Conservation (phyloP, 2,888 invertebrate genomes). For the Merodon equestris region DNA sequence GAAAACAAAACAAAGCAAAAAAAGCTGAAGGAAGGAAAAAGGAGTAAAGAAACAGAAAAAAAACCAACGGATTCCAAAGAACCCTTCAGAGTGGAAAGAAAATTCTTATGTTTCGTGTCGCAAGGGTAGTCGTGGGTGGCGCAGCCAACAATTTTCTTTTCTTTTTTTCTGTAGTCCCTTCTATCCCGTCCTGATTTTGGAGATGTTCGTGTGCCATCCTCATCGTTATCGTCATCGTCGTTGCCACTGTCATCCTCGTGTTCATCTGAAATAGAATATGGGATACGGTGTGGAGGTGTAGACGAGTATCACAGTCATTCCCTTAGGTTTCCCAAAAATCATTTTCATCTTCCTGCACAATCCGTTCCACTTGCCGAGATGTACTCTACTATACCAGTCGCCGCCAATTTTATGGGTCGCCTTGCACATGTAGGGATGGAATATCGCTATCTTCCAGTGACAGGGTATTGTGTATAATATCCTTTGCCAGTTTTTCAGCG, state of each 20-base stretch:
- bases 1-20: constrained; percentile 23
- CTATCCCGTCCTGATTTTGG: constrained; percentile 44
- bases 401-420: constrained; percentile 66
- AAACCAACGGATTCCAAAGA: constrained; percentile 57
- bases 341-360: constrained; percentile 63
- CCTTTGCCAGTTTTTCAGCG: constrained; percentile 52
- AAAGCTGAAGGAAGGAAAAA: constrained; percentile 18
- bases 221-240: constrained; percentile 20
- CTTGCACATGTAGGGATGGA: constrained; percentile 38
- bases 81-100: constrained; percentile 66
- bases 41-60: no score
- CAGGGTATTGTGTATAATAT: constrained; percentile 61
- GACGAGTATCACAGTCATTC: constrained; percentile 28
- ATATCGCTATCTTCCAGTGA: constrained; percentile 54
- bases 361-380: constrained; percentile 50
- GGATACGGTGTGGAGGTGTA: constrained; percentile 9
- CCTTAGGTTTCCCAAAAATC: constrained; percentile 52
- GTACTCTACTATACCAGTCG: no score
- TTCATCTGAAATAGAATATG: constrained; percentile 46
- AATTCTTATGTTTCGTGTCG: constrained; percentile 66
- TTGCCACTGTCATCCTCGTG: no score
- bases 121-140: constrained; percentile 35
- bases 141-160: no score
- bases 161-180: constrained; percentile 38
- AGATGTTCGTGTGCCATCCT: constrained; percentile 28